A percentile compares a stretch with the other conserved stretches of the same genome.
phyloP scores from a whole-genome alignment of 2,888 invertebrate species.

The Diaperis boleti region DNA sequence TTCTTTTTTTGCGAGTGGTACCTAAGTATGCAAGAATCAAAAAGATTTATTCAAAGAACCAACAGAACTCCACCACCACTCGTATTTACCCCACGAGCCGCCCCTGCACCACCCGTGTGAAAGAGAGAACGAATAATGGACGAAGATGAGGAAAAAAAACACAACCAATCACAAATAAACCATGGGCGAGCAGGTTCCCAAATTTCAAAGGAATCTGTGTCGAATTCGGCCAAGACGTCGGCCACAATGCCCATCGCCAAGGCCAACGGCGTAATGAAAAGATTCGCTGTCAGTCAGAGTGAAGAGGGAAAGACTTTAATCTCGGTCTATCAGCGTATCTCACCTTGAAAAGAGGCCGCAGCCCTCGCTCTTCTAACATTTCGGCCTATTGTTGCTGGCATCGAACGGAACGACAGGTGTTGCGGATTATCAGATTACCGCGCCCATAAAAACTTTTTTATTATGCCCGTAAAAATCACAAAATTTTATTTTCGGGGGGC shows the following conservation, averaged over 20 bases:
- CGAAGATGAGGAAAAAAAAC: constrained; percentile 13
- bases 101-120: constrained; percentile 32
- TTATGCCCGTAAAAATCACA: constrained; percentile 5
- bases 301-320: constrained; percentile 57
- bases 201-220: constrained; percentile 52
- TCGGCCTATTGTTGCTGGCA: constrained; percentile 5
- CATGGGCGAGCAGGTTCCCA: constrained; percentile 38
- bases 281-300: constrained; percentile 57
- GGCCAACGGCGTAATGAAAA: constrained; percentile 54
- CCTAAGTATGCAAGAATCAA: no score
- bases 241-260: constrained; percentile 52
- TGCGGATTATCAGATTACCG: constrained; percentile 28
- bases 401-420: constrained; percentile 20
- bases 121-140: constrained; percentile 12
- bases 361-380: constrained; percentile 33
- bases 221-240: constrained; percentile 51
- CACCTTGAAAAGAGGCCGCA: constrained; percentile 47
- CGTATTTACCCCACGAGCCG: no score
- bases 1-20: no score
- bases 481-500: constrained; percentile 10
- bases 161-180: constrained; percentile 39
- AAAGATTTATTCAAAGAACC: no score
- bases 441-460: constrained; percentile 14
- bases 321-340: constrained; percentile 51
- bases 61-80: no score